A percentile compares a stretch with the other conserved stretches of the same genome.
Evolutionary conservation across 2,113 vertebrate species (phyloP).

Genomic region (Neotoma lepida): DNA sequence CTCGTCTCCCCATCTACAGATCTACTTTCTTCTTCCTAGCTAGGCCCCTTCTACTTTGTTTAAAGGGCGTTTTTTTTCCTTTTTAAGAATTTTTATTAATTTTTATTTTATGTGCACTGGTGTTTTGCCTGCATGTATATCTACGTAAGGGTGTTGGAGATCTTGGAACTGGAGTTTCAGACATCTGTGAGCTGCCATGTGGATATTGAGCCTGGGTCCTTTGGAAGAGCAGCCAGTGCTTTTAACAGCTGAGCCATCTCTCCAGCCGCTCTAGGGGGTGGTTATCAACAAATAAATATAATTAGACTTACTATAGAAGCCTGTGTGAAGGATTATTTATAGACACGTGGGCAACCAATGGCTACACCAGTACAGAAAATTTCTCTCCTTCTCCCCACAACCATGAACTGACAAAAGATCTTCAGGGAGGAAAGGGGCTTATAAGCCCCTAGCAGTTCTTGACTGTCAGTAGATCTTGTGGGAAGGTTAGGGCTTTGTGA

Average conservation of each 20-base stretch:
- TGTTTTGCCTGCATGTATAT: neutral
- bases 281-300: neutral
- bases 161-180: neutral
- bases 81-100: neutral
- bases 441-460: neutral
- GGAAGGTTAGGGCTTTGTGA: neutral
- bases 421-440: neutral
- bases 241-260: neutral
- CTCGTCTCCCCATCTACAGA: neutral
- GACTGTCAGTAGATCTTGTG: neutral
- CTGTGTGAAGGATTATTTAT: neutral
- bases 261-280: neutral
- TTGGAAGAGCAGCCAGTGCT: neutral
- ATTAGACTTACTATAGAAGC: neutral
- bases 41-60: neutral
- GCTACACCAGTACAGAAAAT: neutral
- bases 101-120: neutral
- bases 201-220: neutral
- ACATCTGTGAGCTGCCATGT: neutral
- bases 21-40: neutral
- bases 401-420: neutral
- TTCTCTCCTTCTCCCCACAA: neutral
- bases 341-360: neutral
- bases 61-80: neutral
- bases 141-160: neutral